Percentiles rank a stretch among this genome's conserved stretches.
These are phyloP conservation scores for Nannoperca obscura DNA, from an alignment of 2,797 vertebrate genomes.

Conservation along the genomic window DNA sequence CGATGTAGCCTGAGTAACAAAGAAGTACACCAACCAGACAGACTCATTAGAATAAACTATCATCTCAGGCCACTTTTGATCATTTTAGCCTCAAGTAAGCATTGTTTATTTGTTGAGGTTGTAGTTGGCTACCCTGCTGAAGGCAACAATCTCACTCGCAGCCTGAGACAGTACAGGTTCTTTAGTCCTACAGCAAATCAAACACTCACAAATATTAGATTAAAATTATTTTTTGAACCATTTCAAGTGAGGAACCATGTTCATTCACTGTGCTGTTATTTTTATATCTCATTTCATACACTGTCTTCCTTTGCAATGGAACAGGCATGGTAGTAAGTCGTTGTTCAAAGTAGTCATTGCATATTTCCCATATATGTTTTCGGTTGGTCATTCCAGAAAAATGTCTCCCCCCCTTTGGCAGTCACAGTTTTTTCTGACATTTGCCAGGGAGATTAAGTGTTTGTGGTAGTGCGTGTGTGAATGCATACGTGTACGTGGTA, in stretches of 20 bases:
- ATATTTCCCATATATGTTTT: neutral
- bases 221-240: too few relatives aligned
- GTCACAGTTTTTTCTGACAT: neutral
- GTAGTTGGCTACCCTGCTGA: neutral
- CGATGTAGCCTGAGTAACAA: constrained; percentile 84
- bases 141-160: neutral
- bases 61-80: neutral
- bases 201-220: neutral
- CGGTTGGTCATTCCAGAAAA: too few relatives aligned
- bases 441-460: neutral
- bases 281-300: neutral
- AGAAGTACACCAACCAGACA: neutral
- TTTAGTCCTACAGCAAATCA: neutral
- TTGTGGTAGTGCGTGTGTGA: neutral
- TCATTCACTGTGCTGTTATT: too few relatives aligned
- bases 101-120: neutral
- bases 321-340: neutral
- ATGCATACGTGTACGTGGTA: too few relatives aligned
- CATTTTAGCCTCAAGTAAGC: neutral
- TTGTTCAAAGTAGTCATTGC: neutral
- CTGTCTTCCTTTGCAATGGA: neutral
- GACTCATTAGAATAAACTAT: neutral
- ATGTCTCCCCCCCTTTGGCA: too few relatives aligned
- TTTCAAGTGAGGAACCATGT: too few relatives aligned
- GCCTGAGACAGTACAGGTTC: neutral